Percentiles rank a stretch among this genome's conserved stretches.
Conservation (phyloP, 2,113 vertebrate species). For the Rhegmatorhina hoffmannsi region DNA sequence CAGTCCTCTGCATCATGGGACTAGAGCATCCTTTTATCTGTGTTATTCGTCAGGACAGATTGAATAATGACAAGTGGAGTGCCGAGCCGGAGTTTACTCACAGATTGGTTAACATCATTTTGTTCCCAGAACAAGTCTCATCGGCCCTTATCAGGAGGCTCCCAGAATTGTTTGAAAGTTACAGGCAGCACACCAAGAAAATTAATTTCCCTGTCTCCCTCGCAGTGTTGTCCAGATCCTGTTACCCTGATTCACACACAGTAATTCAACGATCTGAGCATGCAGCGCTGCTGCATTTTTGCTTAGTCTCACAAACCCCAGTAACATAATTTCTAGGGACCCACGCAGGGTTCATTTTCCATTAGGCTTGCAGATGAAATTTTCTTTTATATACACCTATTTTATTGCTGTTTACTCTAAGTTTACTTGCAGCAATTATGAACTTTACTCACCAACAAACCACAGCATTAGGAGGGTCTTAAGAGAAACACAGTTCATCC, state of each 20-base stretch:
- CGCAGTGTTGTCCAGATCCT: conserved; percentile 4
- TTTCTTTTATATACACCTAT: background rate
- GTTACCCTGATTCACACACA: conserved; percentile 24
- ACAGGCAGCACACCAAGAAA: conserved; percentile 34
- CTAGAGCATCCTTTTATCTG: conserved; percentile 38
- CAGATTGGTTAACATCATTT: conserved; percentile 50
- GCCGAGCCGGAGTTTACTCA: conserved; percentile 20
- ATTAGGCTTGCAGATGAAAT: background rate
- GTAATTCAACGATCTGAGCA: background rate
- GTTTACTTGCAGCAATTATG: background rate
- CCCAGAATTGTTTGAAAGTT: conserved; percentile 42
- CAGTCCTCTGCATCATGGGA: conserved; percentile 1
- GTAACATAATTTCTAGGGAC: background rate
- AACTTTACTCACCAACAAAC: background rate
- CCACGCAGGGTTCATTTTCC: background rate
- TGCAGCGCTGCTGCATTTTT: background rate
- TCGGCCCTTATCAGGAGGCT: conserved; percentile 45
- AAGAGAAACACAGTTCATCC: background rate
- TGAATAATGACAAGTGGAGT: conserved; percentile 46
- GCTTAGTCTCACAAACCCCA: background rate
- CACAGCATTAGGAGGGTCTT: background rate
- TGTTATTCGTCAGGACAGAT: conserved; percentile 19
- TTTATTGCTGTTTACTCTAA: background rate
- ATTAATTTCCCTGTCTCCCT: conserved; percentile 42
- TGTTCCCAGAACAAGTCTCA: conserved; percentile 41